phyloP scores from a whole-genome alignment of 1,140 invertebrate species.

The Bombus pascuorum region DNA sequence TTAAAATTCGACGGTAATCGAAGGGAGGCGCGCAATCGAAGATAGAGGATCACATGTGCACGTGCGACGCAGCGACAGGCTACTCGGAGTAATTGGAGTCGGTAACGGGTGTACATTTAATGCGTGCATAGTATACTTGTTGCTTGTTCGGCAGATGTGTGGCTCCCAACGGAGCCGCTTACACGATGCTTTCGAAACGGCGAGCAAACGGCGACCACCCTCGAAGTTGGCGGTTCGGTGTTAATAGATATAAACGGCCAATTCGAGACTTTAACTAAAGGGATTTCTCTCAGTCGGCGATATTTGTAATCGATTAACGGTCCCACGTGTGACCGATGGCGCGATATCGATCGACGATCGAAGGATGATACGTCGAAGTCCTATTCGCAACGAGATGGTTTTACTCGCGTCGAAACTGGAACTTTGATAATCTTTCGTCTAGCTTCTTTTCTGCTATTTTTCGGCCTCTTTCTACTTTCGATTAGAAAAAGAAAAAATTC shows the following conservation, averaged over 20 bases:
- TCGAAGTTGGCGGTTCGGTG: constrained; percentile 67
- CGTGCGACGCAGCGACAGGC: constrained; percentile 37
- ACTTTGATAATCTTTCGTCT: background rate
- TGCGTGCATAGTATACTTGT: constrained; percentile 73
- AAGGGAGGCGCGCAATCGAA: constrained; percentile 3
- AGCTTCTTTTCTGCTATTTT: background rate
- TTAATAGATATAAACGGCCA: constrained; percentile 70
- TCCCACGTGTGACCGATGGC: background rate
- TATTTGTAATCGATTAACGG: constrained; percentile 28
- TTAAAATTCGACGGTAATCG: constrained; percentile 5
- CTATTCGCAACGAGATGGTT: background rate
- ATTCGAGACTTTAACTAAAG: constrained; percentile 12
- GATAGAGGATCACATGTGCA: constrained; percentile 43
- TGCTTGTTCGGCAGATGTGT: constrained; percentile 73
- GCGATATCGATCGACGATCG: background rate
- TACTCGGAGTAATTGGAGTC: constrained; percentile 64
- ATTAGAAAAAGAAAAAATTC: background rate
- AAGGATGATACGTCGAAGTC: background rate
- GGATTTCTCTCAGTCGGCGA: constrained; percentile 3
- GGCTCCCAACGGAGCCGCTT: constrained; percentile 63
- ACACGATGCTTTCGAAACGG: constrained; percentile 48
- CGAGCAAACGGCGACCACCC: constrained; percentile 59
- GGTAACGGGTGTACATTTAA: constrained; percentile 66
- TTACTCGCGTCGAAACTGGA: background rate
- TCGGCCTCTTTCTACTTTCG: background rate